These are phyloP conservation scores for Myrmecobius fasciatus DNA, from an alignment of 2,113 vertebrate genomes.

Conservation along the genomic window DNA sequence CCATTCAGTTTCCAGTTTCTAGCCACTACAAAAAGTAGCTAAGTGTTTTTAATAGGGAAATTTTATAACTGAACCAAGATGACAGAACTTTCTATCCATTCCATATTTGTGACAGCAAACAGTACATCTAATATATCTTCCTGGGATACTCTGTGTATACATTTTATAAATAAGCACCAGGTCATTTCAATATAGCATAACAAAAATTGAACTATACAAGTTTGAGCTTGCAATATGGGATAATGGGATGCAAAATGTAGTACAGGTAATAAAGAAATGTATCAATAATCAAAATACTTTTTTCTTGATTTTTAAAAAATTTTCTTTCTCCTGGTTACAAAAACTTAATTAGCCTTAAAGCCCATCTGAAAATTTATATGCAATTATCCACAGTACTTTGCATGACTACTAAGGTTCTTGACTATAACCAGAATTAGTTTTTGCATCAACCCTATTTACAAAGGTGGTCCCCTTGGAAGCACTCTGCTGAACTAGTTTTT, in stretches of 20 bases:
- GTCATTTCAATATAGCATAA: fast-evolving
- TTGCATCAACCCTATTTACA: background rate
- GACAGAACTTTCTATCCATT: background rate
- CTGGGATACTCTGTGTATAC: background rate
- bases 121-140: background rate
- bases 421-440: background rate
- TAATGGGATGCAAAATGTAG: fast-evolving
- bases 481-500: background rate
- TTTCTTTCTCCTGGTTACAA: conserved; percentile 17
- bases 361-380: conserved; percentile 65
- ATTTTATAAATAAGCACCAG: background rate
- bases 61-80: background rate
- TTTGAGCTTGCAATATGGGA: fast-evolving
- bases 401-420: background rate
- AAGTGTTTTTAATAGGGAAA: fast-evolving
- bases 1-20: too few relatives aligned
- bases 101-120: background rate
- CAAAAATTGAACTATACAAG: background rate
- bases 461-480: background rate
- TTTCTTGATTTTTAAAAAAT: conserved; percentile 40
- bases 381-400: conserved; percentile 27
- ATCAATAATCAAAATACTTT: conserved; percentile 13
- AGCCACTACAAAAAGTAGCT: too few relatives aligned
- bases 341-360: conserved; percentile 67
- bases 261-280: background rate